Conservation (phyloP, 2,113 vertebrate species). For the Vireo altiloquus region DNA sequence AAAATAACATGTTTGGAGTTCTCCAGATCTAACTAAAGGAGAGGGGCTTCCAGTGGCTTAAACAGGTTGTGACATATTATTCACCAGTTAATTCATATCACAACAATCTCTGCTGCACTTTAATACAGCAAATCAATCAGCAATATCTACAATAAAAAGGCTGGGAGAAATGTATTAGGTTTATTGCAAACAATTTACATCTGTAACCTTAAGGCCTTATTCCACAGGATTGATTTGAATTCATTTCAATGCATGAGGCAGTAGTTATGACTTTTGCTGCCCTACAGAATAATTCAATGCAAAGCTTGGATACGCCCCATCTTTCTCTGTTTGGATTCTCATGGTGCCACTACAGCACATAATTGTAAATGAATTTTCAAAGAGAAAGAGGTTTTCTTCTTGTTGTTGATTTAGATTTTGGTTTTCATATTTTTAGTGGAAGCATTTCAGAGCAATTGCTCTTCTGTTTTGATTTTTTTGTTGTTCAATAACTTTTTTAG, state of each 20-base stretch:
- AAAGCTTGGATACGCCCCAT: background rate
- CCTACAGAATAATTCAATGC: background rate
- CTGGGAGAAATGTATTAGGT: background rate
- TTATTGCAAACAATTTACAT: constrained; percentile 25
- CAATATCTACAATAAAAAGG: background rate
- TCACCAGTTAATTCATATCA: constrained; percentile 32
- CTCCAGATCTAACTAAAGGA: constrained; percentile 8
- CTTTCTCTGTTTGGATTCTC: background rate
- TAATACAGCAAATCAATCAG: background rate
- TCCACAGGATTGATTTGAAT: constrained; percentile 18
- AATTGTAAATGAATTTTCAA: background rate
- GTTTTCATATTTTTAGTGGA: background rate
- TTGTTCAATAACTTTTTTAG: background rate
- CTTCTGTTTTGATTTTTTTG: background rate
- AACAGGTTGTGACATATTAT: constrained; percentile 11
- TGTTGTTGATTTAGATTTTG: background rate
- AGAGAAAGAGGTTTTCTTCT: background rate
- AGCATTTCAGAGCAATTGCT: background rate
- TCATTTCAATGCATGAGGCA: background rate
- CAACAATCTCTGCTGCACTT: background rate
- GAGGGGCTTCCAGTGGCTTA: constrained; percentile 9
- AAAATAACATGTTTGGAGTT: background rate
- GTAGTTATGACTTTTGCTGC: background rate
- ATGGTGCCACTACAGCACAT: background rate
- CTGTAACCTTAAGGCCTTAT: constrained; percentile 29